Evolutionary conservation across 1,140 invertebrate genomes (phyloP), one percentile per base, ranked within the genome.

Genomic region (Bombus sibiricus): DNA sequence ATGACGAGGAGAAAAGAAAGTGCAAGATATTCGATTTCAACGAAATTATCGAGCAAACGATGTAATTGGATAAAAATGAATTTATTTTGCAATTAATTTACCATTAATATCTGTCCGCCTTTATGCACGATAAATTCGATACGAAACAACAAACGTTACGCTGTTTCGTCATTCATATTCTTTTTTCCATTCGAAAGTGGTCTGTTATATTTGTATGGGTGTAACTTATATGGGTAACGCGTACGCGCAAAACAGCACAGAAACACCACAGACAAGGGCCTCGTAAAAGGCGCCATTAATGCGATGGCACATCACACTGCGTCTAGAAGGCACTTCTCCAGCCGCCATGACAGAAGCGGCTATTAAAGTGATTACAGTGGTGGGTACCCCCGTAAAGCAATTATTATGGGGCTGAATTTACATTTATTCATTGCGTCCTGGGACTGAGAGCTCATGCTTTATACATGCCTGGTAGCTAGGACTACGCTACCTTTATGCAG

Each of bases 361-460:
- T 91, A 92, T 94, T 93, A 93, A 93, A 93, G 92, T 93, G 93
- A 93, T 94, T 93, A 93, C 89, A 88, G 78, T 85, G 89, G 88
- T 92, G 86, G 89, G 79, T 87, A 89, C 79, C 90, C 90, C 91
- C 89, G 91, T 92, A 90, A 91, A 92, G 93, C 92, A 93, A 93
- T 94, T 93, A 93, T 93, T 93, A 90, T 75, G 88, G 87, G 92
- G 64, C 89, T 89, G 86, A 90, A 94, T 93, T 94, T 93, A 92
- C 93, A 93, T 94, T 93, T 93, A 93, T 93, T 92, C 93, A 93
- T 93, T 88, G 92, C 92, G 87, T 92, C 82, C 81, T 25, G 72
- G 43, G 88, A 86, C 73, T 78, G 77, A 81, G 74, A 82, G 85
- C 91, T 93, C 91, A 92, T 93, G 87, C 89, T 86, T 93, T 92